phyloP scores from a whole-genome alignment of 2,888 invertebrate genomes.

The Micoletzkya japonica region DNA sequence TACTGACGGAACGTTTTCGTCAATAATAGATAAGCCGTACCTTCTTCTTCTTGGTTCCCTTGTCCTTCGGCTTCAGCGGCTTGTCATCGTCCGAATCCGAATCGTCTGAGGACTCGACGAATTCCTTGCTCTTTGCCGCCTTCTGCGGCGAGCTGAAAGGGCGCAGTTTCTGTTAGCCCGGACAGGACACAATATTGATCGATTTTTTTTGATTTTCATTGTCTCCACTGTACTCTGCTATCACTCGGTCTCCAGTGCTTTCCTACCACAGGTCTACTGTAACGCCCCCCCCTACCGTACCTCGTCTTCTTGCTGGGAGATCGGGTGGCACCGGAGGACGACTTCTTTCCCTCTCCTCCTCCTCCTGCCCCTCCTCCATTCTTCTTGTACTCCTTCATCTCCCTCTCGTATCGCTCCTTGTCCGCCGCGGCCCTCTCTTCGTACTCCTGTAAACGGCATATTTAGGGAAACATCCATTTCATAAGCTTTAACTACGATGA shows the following conservation, averaged over 20 bases:
- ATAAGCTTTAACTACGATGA: too few relatives aligned
- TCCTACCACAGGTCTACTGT: neutral
- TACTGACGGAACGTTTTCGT: too few relatives aligned
- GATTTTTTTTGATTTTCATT: neutral
- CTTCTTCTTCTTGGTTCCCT: neutral
- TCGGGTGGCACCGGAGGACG: constrained; percentile 22
- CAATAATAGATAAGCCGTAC: too few relatives aligned
- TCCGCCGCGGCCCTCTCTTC: constrained; percentile 79
- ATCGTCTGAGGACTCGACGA: constrained; percentile 40
- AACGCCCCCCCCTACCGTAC: neutral
- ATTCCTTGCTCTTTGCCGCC: constrained; percentile 50
- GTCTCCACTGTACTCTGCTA: neutral
- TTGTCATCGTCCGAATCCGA: constrained; percentile 39
- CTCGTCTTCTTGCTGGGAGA: constrained; percentile 26
- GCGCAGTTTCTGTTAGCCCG: neutral
- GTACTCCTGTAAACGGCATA: too few relatives aligned
- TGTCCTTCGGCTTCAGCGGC: constrained; percentile 29
- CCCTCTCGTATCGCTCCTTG: constrained; percentile 82
- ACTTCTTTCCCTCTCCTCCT: neutral
- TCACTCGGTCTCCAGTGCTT: neutral
- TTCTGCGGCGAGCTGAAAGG: constrained; percentile 36
- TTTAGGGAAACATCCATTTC: too few relatives aligned
- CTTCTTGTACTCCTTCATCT: constrained; percentile 84
- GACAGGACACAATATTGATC: neutral
- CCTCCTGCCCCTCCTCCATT: constrained; percentile 36